Evolutionary conservation across 2,888 invertebrate species (phyloP), one percentile per base, ranked within the genome.

Genomic region (Camponotus fellah): DNA sequence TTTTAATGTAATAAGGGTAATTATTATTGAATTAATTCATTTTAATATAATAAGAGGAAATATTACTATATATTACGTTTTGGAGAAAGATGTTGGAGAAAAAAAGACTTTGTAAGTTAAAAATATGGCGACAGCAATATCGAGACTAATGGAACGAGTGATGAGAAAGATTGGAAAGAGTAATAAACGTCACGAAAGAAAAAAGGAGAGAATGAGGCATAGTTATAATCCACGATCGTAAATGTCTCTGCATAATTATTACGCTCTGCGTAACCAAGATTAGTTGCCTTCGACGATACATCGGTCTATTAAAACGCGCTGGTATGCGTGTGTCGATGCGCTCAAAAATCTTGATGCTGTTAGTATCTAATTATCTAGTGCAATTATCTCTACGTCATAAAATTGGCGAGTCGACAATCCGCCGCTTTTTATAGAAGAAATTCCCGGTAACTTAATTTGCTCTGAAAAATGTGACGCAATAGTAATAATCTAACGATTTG

Each of bases 321-420:
- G 60, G 60, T 60, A 26, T 12, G 34, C 34, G 17, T 21, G 34
- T 10, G 10, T 77, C n/a, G 26, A 56, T 69, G 74, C 68, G 75
- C 62, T 74, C 65, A 62, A 40, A 53, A 53, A 66, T 60, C 34
- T 49, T 68, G 53, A 71, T 49, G 46, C 43, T 53, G 66, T 69
- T 53, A 82, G 60, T 62, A 69, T 77, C 71, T 77, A 77, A 77
- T 69, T 77, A 77, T 69, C 71, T 14, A 40, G 14, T 56, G 82
- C 82, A 80, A 80, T 82, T 82, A 80, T 40, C 26, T 81, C 34
- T 12, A 43, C 53, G 74, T 68, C 56, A 66, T 79, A 84, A 74
- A 80, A 84, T 83, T 81, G 85, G 84, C 83, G 86, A 86, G 83
- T 83, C 87, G 87, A 81, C 84, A 77, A 88, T 49, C 66, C 75